Conservation (phyloP, 23 tunicate genomes). For the Phallusia fumigata region DNA sequence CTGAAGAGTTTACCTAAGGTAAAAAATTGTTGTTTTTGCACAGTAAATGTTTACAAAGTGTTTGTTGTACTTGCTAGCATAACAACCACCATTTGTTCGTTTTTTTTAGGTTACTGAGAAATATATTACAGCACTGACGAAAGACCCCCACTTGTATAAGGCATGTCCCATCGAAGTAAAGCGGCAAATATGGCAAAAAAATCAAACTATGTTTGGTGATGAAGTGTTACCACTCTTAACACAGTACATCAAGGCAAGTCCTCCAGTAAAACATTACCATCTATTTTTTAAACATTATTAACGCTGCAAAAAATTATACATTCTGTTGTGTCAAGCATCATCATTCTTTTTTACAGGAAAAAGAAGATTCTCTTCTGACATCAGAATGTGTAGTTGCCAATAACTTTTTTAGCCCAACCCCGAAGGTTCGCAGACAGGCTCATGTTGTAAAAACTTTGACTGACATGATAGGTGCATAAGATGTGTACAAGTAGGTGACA, state of each 20-base stretch:
- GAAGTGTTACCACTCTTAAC: constrained; percentile 86
- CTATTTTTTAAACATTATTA: no score
- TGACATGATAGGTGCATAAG: constrained; percentile 67
- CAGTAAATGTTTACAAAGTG: background rate
- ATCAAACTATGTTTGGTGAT: constrained; percentile 95
- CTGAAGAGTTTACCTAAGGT: constrained; percentile 87
- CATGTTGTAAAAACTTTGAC: constrained; percentile 69
- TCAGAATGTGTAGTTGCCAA: constrained; percentile 39
- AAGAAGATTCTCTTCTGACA: constrained; percentile 49
- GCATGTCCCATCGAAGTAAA: constrained; percentile 94
- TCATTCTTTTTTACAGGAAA: constrained; percentile 48
- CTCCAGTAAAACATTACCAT: no score
- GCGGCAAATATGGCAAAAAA: constrained; percentile 95
- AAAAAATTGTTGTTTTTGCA: background rate
- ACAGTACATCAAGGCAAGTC: constrained; percentile 73
- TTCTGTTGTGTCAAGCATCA: no score
- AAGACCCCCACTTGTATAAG: constrained; percentile 73
- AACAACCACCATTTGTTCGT: background rate
- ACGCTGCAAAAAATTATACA: no score
- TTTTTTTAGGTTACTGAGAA: constrained; percentile 80
- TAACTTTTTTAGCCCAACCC: constrained; percentile 76
- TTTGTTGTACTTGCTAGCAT: background rate
- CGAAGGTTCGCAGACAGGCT: constrained; percentile 76
- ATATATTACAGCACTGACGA: constrained; percentile 64
- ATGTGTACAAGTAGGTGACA: background rate